Percentiles rank a stretch among this genome's conserved stretches.
Evolutionary conservation across 2,113 vertebrate species (phyloP).

Genomic region (Puffinus mauretanicus): DNA sequence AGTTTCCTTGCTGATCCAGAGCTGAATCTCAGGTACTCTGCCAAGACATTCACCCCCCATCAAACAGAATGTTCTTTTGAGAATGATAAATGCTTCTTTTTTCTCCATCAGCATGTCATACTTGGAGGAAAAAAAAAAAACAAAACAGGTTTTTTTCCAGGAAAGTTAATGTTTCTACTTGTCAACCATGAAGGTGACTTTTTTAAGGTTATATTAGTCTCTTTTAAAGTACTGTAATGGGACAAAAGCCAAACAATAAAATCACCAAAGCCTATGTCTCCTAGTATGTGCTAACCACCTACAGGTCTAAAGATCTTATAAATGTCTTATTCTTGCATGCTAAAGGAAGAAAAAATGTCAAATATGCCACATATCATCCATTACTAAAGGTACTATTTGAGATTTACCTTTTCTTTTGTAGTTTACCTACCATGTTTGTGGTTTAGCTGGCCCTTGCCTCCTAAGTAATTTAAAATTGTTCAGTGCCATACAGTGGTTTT

Average conservation of each 20-base stretch:
- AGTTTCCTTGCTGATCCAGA: neutral
- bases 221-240: neutral
- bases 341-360: neutral
- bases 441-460: neutral
- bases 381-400: neutral
- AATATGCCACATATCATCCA: neutral
- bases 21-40: neutral
- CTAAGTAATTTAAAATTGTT: neutral
- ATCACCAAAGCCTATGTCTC: neutral
- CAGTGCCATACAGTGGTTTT: neutral
- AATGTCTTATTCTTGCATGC: neutral
- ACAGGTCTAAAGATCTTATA: neutral
- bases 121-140: neutral
- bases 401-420: neutral
- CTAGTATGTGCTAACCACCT: neutral
- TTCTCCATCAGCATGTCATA: neutral
- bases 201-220: neutral
- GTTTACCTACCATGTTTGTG: neutral
- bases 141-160: neutral
- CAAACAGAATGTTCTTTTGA: neutral
- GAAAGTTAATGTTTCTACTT: neutral
- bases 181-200: constrained; percentile 6
- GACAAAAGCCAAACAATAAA: constrained; percentile 12
- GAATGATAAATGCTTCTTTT: neutral
- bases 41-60: neutral